Conservation (phyloP, 2,888 invertebrate genomes). For the Napeogenes sylphis region DNA sequence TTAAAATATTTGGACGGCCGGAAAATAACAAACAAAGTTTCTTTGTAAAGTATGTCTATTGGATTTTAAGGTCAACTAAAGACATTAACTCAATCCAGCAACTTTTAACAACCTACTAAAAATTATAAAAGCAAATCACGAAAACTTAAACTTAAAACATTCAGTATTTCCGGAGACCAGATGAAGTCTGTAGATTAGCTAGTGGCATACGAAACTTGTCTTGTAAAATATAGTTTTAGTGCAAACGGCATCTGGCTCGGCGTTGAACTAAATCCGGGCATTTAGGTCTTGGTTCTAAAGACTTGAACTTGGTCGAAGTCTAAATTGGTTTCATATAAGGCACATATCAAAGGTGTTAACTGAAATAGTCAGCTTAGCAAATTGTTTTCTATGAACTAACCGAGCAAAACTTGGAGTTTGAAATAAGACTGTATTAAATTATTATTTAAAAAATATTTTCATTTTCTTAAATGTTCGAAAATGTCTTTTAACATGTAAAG, state of each 20-base stretch:
- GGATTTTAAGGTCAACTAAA: too few species aligned
- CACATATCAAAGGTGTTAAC: conserved; percentile 4
- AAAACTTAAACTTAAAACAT: neutral
- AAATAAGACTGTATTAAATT: too few species aligned
- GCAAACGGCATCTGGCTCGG: neutral
- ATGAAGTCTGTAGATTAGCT: conserved; percentile 1
- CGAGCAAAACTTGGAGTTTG: neutral
- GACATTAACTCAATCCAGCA: neutral
- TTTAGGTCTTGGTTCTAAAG: conserved; percentile 3
- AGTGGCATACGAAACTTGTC: conserved; percentile 4
- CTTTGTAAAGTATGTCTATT: too few species aligned
- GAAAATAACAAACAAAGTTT: too few species aligned
- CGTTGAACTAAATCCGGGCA: conserved; percentile 3
- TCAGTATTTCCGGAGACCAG: neutral
- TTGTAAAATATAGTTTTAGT: conserved; percentile 7
- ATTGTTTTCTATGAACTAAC: neutral
- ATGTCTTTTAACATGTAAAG: too few species aligned
- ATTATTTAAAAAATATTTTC: too few species aligned
- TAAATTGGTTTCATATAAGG: conserved; percentile 4
- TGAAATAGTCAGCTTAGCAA: neutral
- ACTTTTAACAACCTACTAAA: conserved; percentile 14
- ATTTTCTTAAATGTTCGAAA: too few species aligned
- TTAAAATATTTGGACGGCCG: too few species aligned
- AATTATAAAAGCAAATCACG: conserved; percentile 8
- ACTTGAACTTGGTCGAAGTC: neutral